Percentiles rank a stretch among this genome's conserved stretches.
phyloP scores from a whole-genome alignment of 2,797 vertebrate genomes.

The Anableps anableps region DNA sequence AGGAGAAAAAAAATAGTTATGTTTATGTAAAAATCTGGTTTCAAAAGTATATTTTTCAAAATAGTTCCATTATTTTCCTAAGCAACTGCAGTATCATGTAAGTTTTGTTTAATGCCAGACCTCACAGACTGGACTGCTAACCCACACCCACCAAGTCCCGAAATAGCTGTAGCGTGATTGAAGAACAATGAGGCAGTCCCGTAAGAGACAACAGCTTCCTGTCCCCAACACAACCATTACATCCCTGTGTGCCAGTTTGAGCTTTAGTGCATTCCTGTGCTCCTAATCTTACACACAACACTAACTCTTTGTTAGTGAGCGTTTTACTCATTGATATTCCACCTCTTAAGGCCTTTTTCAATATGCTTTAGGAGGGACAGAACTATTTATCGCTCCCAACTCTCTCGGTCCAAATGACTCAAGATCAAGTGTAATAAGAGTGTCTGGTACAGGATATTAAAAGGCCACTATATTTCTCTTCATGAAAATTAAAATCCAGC shows the following conservation, averaged over 20 bases:
- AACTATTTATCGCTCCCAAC: background rate
- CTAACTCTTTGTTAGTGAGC: background rate
- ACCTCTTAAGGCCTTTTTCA: background rate
- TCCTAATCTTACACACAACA: background rate
- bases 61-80: background rate
- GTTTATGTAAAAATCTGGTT: background rate
- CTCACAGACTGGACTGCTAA: constrained; percentile 1
- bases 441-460: no score
- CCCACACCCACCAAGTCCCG: constrained; percentile 33
- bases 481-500: no score
- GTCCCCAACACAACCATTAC: constrained; percentile 59
- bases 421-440: background rate
- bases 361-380: background rate
- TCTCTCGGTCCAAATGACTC: background rate
- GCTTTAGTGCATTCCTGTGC: constrained; percentile 13
- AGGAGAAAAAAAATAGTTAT: background rate
- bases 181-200: constrained; percentile 70
- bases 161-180: constrained; percentile 66
- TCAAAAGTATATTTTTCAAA: background rate
- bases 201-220: constrained; percentile 65
- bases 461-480: no score
- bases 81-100: background rate
- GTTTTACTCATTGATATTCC: background rate
- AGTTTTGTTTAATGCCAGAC: background rate
- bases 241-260: constrained; percentile 56